phyloP scores from a whole-genome alignment of 2,888 invertebrate genomes.

The Drosophila basisetae region DNA sequence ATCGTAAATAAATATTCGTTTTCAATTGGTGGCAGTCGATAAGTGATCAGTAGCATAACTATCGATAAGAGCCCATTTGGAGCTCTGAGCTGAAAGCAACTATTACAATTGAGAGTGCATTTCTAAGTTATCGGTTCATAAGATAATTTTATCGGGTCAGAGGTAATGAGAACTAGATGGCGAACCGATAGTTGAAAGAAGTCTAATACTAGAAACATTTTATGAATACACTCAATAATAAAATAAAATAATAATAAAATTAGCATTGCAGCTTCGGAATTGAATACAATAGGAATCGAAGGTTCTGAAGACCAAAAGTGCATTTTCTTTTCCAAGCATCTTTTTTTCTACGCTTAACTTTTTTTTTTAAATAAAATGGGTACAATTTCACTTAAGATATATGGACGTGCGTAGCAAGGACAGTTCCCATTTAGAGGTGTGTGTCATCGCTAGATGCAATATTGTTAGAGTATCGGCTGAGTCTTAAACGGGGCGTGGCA shows the following conservation, averaged over 20 bases:
- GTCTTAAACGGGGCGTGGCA: slow-evolving; percentile 21
- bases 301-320: not conserved
- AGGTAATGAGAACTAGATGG: not conserved
- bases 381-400: not conserved
- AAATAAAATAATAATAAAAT: no score
- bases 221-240: no score
- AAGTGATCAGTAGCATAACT: not conserved
- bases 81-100: not conserved
- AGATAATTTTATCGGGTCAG: not conserved
- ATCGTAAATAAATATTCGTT: not conserved
- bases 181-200: no score
- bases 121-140: not conserved
- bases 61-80: not conserved
- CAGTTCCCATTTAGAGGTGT: not conserved
- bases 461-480: not conserved
- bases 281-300: not conserved
- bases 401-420: no score
- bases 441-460: not conserved
- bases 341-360: not conserved
- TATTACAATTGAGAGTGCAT: not conserved
- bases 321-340: not conserved
- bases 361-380: not conserved
- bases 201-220: no score
- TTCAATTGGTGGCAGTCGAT: not conserved
- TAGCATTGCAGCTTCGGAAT: no score